phyloP scores from a whole-genome alignment of 2,797 vertebrate species.

The Ctenopoma multispine region DNA sequence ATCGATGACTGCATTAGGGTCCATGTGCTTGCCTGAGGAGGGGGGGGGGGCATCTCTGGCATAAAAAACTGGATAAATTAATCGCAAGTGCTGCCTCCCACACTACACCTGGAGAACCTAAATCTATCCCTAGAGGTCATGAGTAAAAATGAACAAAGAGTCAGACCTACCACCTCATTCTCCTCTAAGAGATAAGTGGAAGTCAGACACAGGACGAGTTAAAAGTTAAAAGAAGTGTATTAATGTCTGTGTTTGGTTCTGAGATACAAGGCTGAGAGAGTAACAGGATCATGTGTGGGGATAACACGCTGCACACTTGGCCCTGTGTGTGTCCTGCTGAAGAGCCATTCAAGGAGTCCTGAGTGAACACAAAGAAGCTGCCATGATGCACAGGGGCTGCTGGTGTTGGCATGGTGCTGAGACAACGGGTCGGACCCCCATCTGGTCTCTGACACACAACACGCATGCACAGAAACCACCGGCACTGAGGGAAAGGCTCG shows the following conservation, averaged over 20 bases:
- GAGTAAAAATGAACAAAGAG: neutral
- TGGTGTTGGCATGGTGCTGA: conserved; percentile 63
- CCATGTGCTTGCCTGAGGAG: neutral
- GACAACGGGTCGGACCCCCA: conserved; percentile 73
- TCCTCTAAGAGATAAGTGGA: neutral
- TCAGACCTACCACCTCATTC: neutral
- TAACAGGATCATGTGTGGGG: conserved; percentile 19
- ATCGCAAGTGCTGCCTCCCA: conserved; percentile 28
- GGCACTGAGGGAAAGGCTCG: conserved; percentile 50
- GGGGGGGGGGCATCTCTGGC: conserved; percentile 5
- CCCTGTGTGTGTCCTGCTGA: conserved; percentile 27
- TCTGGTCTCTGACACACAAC: conserved; percentile 63
- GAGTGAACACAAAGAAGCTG: conserved; percentile 65
- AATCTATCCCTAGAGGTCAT: conserved; percentile 9
- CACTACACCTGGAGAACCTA: neutral
- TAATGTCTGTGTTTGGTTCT: conserved; percentile 17
- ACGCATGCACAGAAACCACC: conserved; percentile 35
- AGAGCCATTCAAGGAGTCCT: conserved; percentile 50
- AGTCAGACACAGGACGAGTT: no score
- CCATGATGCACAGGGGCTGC: conserved; percentile 60
- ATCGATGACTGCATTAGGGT: conserved; percentile 69
- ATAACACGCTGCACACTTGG: conserved; percentile 4
- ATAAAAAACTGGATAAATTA: conserved; percentile 55
- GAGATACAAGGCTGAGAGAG: conserved; percentile 17
- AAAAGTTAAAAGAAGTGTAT: no score